phyloP scores from a whole-genome alignment of 2,797 vertebrate genomes.

The Thalassophryne amazonica region DNA sequence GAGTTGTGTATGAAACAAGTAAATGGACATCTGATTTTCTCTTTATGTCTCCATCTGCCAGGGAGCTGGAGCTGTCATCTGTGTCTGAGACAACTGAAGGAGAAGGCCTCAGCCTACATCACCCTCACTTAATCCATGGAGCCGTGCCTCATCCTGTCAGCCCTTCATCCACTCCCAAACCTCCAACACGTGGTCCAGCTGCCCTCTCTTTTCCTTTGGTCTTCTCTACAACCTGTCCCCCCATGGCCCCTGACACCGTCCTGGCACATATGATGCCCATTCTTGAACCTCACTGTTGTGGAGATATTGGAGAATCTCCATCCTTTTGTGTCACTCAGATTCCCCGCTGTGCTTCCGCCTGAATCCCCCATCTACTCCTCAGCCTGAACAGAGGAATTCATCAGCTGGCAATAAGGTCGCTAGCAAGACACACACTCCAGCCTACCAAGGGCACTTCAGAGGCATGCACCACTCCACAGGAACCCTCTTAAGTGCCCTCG shows the following conservation, averaged over 20 bases:
- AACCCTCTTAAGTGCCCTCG: conserved; percentile 66
- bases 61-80: conserved; percentile 96
- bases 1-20: conserved; percentile 49
- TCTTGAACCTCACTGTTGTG: conserved; percentile 24
- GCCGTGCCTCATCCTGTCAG: conserved; percentile 40
- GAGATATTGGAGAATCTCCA: conserved; percentile 20
- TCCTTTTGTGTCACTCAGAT: conserved; percentile 34
- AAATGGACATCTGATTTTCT: conserved; percentile 56
- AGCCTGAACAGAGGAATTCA: conserved; percentile 63
- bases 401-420: conserved; percentile 63
- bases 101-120: conserved; percentile 94
- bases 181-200: conserved; percentile 32
- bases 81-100: conserved; percentile 92
- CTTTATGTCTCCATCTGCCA: conserved; percentile 53
- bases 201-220: conserved; percentile 11
- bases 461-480: conserved; percentile 54
- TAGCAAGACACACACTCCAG: conserved; percentile 62
- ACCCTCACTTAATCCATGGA: conserved; percentile 86
- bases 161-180: conserved; percentile 52
- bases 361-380: conserved; percentile 18
- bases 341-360: conserved; percentile 46
- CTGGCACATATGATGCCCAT: conserved; percentile 29
- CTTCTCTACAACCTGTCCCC: conserved; percentile 18
- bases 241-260: conserved; percentile 46
- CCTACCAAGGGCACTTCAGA: conserved; percentile 69